These are phyloP conservation scores for Stomatorhinus ivindoensis DNA, from an alignment of 2,113 vertebrate species.

Conservation along the genomic window DNA sequence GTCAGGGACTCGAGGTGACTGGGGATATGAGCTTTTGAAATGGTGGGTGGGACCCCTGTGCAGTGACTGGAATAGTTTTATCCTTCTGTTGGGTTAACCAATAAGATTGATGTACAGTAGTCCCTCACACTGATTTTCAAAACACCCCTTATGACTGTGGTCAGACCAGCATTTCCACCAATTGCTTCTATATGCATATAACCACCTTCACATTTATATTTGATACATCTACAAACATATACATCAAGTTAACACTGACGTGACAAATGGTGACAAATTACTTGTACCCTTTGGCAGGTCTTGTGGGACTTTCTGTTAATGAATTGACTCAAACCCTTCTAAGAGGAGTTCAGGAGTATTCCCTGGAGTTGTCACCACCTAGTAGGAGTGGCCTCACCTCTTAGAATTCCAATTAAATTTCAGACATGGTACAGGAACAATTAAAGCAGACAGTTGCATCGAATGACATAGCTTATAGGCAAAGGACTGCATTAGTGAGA, in stretches of 20 bases:
- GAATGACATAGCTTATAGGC: neutral
- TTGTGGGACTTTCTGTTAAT: neutral
- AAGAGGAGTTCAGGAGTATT: neutral
- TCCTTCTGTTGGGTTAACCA: neutral
- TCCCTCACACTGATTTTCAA: neutral
- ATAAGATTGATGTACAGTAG: neutral
- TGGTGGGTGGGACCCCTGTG: neutral
- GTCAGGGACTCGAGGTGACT: neutral
- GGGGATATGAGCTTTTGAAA: neutral
- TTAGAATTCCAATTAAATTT: neutral
- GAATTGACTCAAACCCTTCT: neutral
- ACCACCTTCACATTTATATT: neutral
- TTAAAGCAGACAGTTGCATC: neutral
- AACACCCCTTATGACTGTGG: neutral
- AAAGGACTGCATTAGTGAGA: neutral
- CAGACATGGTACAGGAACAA: neutral
- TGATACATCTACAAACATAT: neutral
- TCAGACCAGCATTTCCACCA: neutral
- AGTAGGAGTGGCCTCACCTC: neutral
- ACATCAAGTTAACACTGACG: neutral
- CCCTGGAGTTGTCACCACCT: neutral
- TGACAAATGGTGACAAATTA: neutral
- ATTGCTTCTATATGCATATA: neutral
- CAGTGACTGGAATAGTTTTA: neutral
- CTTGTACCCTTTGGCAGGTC: neutral